phyloP scores from a whole-genome alignment of 1,140 invertebrate species.

The Cherax quadricarinatus region DNA sequence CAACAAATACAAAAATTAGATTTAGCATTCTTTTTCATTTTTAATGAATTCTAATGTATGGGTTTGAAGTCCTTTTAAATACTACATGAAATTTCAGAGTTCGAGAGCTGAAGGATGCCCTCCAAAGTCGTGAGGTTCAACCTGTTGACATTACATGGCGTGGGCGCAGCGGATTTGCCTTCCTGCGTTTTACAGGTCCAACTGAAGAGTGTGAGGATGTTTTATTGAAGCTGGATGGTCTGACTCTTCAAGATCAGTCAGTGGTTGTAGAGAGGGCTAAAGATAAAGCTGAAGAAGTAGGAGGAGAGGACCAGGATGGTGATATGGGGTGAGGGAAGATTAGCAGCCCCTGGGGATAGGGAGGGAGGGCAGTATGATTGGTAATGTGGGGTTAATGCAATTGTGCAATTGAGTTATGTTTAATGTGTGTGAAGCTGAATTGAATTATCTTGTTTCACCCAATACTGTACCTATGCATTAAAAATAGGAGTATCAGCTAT shows the following conservation, averaged over 20 bases:
- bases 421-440: not conserved
- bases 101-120: constrained; percentile 68
- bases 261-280: constrained; percentile 63
- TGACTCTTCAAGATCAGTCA: constrained; percentile 60
- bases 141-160: constrained; percentile 68
- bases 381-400: not conserved
- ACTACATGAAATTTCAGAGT: constrained; percentile 43
- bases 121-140: constrained; percentile 59
- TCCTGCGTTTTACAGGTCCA: constrained; percentile 67
- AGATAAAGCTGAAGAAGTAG: constrained; percentile 55
- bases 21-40: too few species aligned
- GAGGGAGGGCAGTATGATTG: constrained; percentile 4
- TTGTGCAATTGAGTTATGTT: not conserved
- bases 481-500: constrained; percentile 12
- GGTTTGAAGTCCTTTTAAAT: not conserved
- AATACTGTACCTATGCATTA: constrained; percentile 7
- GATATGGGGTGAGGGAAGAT: not conserved
- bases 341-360: not conserved
- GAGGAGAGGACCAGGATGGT: not conserved
- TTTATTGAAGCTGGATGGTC: constrained; percentile 48
- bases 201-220: constrained; percentile 60
- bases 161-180: constrained; percentile 62
- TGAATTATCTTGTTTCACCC: not conserved
- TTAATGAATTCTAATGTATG: too few species aligned
- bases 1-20: too few species aligned